Conservation (phyloP, 2,888 invertebrate species). For the Agonopterix subpropinquella region DNA sequence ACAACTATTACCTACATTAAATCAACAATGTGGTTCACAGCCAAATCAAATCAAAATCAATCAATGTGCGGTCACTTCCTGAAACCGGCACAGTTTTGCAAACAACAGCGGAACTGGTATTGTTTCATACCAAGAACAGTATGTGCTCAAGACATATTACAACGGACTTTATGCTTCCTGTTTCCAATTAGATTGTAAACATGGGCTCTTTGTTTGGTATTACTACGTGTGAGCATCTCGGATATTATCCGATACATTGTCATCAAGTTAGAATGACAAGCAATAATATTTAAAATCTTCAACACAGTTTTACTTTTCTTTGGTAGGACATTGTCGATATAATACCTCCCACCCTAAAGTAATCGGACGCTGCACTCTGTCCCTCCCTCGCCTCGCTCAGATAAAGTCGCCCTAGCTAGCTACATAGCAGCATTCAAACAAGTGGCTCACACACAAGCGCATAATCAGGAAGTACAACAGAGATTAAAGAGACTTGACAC, state of each 20-base stretch:
- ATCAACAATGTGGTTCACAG: constrained; percentile 23
- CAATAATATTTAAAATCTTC: too few species aligned
- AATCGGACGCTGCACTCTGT: constrained; percentile 74
- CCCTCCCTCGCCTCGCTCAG: constrained; percentile 59
- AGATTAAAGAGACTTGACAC: constrained; percentile 69
- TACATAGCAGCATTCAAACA: constrained; percentile 54
- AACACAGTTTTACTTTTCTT: too few species aligned
- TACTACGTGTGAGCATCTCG: constrained; percentile 8
- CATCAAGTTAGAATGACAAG: neutral
- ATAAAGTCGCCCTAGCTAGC: constrained; percentile 71
- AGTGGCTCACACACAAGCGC: constrained; percentile 64
- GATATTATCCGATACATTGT: neutral
- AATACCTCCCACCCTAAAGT: constrained; percentile 44
- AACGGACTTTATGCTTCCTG: constrained; percentile 66
- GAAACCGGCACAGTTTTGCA: constrained; percentile 63
- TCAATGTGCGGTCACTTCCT: constrained; percentile 56
- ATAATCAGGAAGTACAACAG: constrained; percentile 73
- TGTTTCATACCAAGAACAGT: constrained; percentile 67
- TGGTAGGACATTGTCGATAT: constrained; percentile 31
- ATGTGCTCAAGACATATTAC: constrained; percentile 57
- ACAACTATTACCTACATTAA: constrained; percentile 8
- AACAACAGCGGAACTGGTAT: constrained; percentile 71
- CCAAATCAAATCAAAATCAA: constrained; percentile 14
- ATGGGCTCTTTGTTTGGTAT: constrained; percentile 41
- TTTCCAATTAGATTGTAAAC: constrained; percentile 69